A percentile compares a stretch with the other conserved stretches of the same genome.
Conservation (phyloP, 2,888 invertebrate species). For the Ecliptopera silaceata region DNA sequence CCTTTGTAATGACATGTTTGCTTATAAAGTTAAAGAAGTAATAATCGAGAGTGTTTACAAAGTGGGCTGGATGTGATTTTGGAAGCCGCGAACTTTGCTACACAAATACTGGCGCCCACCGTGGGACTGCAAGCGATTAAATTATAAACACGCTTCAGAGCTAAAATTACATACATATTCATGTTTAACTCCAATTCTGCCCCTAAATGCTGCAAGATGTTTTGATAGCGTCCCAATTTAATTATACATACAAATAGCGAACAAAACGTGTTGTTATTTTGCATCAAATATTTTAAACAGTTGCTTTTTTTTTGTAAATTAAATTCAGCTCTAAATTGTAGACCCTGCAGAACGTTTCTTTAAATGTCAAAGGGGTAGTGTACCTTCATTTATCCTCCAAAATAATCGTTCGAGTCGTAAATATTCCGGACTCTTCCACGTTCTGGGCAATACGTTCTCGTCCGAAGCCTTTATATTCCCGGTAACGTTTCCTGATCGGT, state of each 20-base stretch:
- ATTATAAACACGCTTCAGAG: slow-evolving; percentile 52
- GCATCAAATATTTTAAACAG: background rate
- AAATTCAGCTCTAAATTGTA: background rate
- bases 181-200: slow-evolving; percentile 40
- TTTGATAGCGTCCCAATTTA: slow-evolving; percentile 34
- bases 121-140: slow-evolving; percentile 47
- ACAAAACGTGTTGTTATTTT: slow-evolving; percentile 1
- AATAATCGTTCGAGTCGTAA: slow-evolving; percentile 42
- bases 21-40: slow-evolving; percentile 25
- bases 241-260: slow-evolving; percentile 14
- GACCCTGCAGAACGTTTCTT: background rate
- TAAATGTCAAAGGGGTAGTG: background rate
- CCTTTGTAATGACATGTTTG: slow-evolving; percentile 3
- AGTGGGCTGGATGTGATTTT: slow-evolving; percentile 40
- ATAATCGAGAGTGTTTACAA: slow-evolving; percentile 45
- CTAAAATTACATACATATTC: slow-evolving; percentile 60
- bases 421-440: slow-evolving; percentile 37
- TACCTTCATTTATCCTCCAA: slow-evolving; percentile 25
- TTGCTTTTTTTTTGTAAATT: too few species aligned
- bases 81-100: slow-evolving; percentile 51
- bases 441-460: slow-evolving; percentile 40
- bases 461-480: slow-evolving; percentile 35
- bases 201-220: slow-evolving; percentile 31
- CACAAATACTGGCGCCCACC: slow-evolving; percentile 52
- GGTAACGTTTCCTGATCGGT: slow-evolving; percentile 46